Base-by-base conservation (phyloP, 2,113 vertebrate species). In the Anhinga anhinga region DNA sequence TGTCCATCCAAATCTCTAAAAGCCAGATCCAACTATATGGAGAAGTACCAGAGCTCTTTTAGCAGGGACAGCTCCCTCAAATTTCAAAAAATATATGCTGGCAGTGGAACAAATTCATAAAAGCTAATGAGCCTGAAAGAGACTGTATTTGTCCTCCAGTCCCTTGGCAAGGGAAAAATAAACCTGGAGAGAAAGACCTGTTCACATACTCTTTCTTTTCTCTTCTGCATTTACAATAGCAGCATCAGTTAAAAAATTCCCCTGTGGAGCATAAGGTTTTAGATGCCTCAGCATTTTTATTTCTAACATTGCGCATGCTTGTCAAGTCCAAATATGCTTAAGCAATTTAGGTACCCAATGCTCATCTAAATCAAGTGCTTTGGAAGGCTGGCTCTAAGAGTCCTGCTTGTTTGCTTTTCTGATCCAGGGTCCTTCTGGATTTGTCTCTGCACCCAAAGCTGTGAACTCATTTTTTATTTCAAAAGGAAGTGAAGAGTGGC, bases 91-190 rank as follows among this genome's bases (percentile, higher is more conserved):
- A 56, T 69, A 3, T 44, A 29, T n/a, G 58, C 81, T 92, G 88
- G 80, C 91, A 91, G 81, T 34, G 9, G 86, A 97, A 92, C 93
- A 96, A 82, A 95, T 92, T 89, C 91, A 95, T 95, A 97, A 95
- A 97, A 95, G 85, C 74, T 95, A 97, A 95, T 95, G 91, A 81
- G 70, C 81, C 95, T 96, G 93, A 96, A 91, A 95, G 92, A 95
- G 69, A 91, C 94, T 70, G 69, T 92, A 74, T 95, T 89, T 95
- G 95, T 97, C 94, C 91, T 95, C 93, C 88, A 97, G 88, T 93
- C 67, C 82, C 40, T 95, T 93, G 80, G 81, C 93, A 93, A 92
- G 91, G 67, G 78, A 94, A 82, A 94, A 93, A 93, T 84, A 89
- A 97, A 88, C 76, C 83, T 95, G 80, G 91, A 95, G 94, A 92